These are phyloP conservation scores for Spodoptera picta DNA, from an alignment of 2,888 invertebrate genomes.

Conservation along the genomic window DNA sequence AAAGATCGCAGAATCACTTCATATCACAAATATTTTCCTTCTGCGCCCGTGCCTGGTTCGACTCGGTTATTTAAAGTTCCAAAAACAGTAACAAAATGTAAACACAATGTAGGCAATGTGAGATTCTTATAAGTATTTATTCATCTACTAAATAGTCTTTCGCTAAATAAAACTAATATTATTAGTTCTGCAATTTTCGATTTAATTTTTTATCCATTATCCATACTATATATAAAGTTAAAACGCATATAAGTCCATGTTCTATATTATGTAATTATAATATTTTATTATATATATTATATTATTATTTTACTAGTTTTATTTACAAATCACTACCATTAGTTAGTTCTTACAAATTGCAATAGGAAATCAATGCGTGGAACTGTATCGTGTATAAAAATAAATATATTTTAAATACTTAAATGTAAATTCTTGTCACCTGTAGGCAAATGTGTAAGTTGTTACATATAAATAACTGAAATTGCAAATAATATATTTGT, in stretches of 20 bases:
- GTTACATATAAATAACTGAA: conserved; percentile 51
- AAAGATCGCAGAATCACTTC: too few relatives aligned
- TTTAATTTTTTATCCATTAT: conserved; percentile 56
- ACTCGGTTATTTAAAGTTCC: too few relatives aligned
- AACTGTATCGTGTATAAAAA: conserved; percentile 53
- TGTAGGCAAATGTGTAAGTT: conserved; percentile 55
- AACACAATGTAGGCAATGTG: conserved; percentile 50
- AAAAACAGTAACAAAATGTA: neutral
- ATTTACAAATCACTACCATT: conserved; percentile 65
- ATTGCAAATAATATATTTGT: conserved; percentile 58
- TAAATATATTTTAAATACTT: conserved; percentile 55
- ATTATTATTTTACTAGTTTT: conserved; percentile 51
- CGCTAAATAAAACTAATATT: conserved; percentile 37
- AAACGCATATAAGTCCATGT: too few relatives aligned
- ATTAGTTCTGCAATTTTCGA: conserved; percentile 44
- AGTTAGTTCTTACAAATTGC: conserved; percentile 56
- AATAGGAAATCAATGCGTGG: conserved; percentile 54
- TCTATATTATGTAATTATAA: conserved; percentile 52
- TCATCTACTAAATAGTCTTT: conserved; percentile 41
- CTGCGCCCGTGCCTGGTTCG: too few relatives aligned
- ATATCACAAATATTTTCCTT: too few relatives aligned
- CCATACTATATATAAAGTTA: conserved; percentile 44
- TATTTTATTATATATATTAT: conserved; percentile 44
- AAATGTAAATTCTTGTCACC: conserved; percentile 57
- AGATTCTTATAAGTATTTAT: conserved; percentile 32